Evolutionary conservation across 2,113 vertebrate genomes (phyloP).

Genomic region (Pitta sordida): DNA sequence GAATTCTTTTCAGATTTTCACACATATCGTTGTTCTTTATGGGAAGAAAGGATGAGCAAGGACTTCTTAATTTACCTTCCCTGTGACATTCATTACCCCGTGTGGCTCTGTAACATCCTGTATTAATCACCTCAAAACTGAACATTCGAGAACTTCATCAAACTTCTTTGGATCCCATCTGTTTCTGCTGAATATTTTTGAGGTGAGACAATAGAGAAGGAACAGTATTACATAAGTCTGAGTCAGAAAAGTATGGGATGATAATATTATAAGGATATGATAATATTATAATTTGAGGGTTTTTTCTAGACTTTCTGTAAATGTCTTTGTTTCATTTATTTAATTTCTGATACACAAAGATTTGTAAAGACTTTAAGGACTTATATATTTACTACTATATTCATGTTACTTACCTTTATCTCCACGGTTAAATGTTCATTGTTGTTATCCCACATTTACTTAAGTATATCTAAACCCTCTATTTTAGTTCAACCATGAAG

Average conservation of each 20-base stretch:
- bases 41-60: not conserved
- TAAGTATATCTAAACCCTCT: not conserved
- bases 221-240: rapidly evolving
- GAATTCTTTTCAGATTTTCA: not conserved
- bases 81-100: not conserved
- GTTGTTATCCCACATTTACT: not conserved
- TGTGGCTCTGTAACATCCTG: not conserved
- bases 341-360: not conserved
- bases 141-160: not conserved
- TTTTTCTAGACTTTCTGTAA: not conserved
- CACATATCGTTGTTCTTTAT: not conserved
- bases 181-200: not conserved
- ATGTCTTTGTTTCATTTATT: not conserved
- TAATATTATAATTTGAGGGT: not conserved
- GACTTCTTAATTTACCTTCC: not conserved
- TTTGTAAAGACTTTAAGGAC: not conserved
- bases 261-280: not conserved
- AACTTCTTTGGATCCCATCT: not conserved
- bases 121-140: not conserved
- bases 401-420: not conserved
- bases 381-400: not conserved
- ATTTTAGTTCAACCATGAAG: not conserved
- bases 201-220: not conserved
- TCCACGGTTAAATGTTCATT: not conserved
- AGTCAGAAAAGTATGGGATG: not conserved